Evolutionary conservation across 2,113 vertebrate genomes (phyloP), one percentile per base, ranked within the genome.

Genomic region (Leuciscus idus): DNA sequence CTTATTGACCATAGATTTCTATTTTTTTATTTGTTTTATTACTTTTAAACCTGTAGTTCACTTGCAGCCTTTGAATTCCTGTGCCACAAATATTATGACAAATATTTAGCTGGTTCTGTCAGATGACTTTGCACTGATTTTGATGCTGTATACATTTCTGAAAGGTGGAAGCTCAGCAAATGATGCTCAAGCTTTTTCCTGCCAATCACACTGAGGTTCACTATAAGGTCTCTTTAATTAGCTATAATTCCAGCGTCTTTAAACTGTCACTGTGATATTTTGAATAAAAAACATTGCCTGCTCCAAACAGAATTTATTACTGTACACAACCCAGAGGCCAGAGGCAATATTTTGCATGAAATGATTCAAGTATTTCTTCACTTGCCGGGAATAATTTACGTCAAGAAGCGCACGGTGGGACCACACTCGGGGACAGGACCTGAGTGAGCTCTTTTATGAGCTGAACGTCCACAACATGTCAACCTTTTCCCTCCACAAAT

Each of bases 281-380:
- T 84, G 81, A 74, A 68, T 80, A 86, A 80, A 88, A 85, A 30
- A 48, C 33, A 26, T 43, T 9, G 57, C 62, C 50, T 36, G 62
- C 43, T 70, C 80, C 28, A 48, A 84, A 86, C 72, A 74, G 39
- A 77, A 52, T 68, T 64, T 43, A 68, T 70, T n/a, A 70, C 86
- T 33, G 62, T 70, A 70, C 43, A 75, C 66, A 78, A 30, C 55
- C 50, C 62, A 61, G 77, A 68, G 77, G 59, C 82, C 85, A 85
- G 75, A 87, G 57, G 81, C 46, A 81, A 77, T 90, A 77, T 86
- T 88, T 88, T 84, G 75, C 73, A 87, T 59, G 81, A 36, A 87
- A 66, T 90, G 36, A 88, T 84, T 90, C 85, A 88, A 84, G 52
- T 26, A 77, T 89, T 84, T 89, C 84, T 84, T 84, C 72, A 70